A percentile compares a stretch with the other conserved stretches of the same genome.
These are phyloP conservation scores for Glossophaga mutica DNA, from an alignment of 2,797 vertebrate species.

Conservation along the genomic window DNA sequence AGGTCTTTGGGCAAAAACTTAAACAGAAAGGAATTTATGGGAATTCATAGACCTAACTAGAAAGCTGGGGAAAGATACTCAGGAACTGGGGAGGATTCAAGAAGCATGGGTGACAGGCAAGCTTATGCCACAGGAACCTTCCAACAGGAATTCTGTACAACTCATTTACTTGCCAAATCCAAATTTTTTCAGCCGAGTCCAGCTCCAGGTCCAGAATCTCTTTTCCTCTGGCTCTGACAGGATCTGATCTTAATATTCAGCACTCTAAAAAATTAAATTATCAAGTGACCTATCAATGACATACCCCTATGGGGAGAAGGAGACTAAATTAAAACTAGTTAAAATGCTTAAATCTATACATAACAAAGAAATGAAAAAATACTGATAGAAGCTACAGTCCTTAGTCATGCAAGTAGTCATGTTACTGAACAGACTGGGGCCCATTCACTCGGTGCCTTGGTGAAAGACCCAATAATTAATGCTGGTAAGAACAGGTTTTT, in stretches of 20 bases:
- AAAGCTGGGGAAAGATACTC: background rate
- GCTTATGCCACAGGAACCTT: background rate
- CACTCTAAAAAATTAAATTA: background rate
- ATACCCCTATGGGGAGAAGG: background rate
- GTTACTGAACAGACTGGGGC: no score
- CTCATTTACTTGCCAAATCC: background rate
- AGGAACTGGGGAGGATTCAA: background rate
- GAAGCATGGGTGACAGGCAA: background rate
- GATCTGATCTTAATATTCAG: background rate
- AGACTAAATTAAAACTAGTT: background rate
- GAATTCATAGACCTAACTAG: background rate
- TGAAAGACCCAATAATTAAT: no score
- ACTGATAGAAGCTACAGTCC: background rate
- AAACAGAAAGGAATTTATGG: background rate
- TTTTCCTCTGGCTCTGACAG: background rate
- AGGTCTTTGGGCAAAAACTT: background rate
- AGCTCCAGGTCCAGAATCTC: background rate
- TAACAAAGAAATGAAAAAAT: background rate
- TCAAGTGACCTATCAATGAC: background rate
- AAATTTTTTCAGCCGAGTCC: background rate
- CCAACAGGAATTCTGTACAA: background rate
- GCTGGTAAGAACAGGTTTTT: no score
- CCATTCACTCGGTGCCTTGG: no score
- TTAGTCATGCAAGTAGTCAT: background rate
- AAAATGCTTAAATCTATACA: background rate